phyloP scores from a whole-genome alignment of 2,888 invertebrate genomes.

The Parasteatoda lunata region DNA sequence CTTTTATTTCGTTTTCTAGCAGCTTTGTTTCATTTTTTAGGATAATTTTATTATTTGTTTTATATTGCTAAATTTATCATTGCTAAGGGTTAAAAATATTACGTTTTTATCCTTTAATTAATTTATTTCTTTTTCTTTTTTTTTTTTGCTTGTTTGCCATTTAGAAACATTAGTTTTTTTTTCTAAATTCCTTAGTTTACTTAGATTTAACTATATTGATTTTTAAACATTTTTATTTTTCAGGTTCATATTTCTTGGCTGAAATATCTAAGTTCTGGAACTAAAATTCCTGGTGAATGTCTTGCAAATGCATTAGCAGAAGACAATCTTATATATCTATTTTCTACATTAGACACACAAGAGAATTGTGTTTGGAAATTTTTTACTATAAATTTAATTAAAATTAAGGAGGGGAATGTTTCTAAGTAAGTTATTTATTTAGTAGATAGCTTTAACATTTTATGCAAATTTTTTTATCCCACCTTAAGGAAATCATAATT shows the following conservation, averaged over 20 bases:
- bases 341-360: constrained; percentile 14
- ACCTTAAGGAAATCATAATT: background rate
- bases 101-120: background rate
- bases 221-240: background rate
- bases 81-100: background rate
- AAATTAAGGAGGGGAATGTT: constrained; percentile 39
- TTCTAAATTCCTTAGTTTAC: no score
- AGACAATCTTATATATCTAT: constrained; percentile 27
- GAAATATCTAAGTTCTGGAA: constrained; percentile 22
- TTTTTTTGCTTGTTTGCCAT: background rate
- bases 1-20: no score
- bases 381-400: constrained; percentile 27
- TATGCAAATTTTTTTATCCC: background rate
- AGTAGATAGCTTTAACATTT: background rate
- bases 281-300: constrained; percentile 33
- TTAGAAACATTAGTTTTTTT: background rate
- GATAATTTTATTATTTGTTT: no score
- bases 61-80: no score
- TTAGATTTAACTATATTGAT: background rate
- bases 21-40: no score
- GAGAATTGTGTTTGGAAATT: constrained; percentile 29
- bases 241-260: constrained; percentile 48
- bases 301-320: constrained; percentile 18
- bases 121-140: background rate
- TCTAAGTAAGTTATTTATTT: constrained; percentile 23